These are phyloP conservation scores for Geopemphigus sp. DNA, from an alignment of 1,140 invertebrate genomes.

Conservation along the genomic window DNA sequence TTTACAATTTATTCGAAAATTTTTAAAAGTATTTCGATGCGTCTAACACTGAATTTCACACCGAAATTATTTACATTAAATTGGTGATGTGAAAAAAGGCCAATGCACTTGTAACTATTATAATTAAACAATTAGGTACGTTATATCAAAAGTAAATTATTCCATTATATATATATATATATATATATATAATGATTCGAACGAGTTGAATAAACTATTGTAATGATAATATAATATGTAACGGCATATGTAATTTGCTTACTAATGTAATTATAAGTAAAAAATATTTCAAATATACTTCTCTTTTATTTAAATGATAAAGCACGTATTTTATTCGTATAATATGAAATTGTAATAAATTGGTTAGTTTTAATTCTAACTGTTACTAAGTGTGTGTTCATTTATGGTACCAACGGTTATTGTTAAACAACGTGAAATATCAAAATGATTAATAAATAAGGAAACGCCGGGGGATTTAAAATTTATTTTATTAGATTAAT, in stretches of 20 bases:
- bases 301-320: slow-evolving; percentile 2
- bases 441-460: not conserved
- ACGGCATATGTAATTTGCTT: not conserved
- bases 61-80: no score
- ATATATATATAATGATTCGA: no score
- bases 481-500: no score
- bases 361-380: not conserved
- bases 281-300: slow-evolving; percentile 21
- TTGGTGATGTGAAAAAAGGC: not conserved
- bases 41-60: no score
- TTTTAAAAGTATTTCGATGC: no score
- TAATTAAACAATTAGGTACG: not conserved
- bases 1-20: no score
- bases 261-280: not conserved
- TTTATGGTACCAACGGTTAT: not conserved
- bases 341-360: not conserved
- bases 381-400: not conserved
- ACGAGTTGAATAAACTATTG: slow-evolving; percentile 17
- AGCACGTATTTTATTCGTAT: slow-evolving; percentile 9
- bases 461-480: not conserved
- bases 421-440: not conserved
- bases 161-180: not conserved
- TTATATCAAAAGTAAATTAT: not conserved
- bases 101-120: not conserved
- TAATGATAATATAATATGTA: not conserved